Conservation (phyloP, 2,888 invertebrate species). For the Chrysopilus asiliformis region DNA sequence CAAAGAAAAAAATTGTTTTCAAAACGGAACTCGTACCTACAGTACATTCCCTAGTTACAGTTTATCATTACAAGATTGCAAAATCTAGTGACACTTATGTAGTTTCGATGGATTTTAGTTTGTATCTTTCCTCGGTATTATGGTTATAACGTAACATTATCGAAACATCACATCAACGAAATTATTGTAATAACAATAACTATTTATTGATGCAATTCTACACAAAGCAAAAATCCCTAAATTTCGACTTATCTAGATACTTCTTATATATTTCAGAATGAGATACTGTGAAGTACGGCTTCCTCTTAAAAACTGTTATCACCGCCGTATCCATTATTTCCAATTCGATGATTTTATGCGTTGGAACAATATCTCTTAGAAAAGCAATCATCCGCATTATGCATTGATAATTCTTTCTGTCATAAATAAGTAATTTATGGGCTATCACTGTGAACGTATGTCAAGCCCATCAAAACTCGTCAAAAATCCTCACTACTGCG, state of each 20-base stretch:
- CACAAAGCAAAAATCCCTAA: too few species aligned
- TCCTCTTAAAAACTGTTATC: too few species aligned
- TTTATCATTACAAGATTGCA: background rate
- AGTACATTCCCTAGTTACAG: background rate
- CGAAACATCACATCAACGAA: slow-evolving; percentile 12
- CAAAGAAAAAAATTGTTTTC: background rate
- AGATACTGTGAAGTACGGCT: too few species aligned
- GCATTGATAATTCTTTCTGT: slow-evolving; percentile 26
- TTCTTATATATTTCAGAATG: too few species aligned
- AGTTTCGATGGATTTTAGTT: background rate
- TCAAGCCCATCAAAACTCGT: slow-evolving; percentile 34
- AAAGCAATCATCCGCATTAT: slow-evolving; percentile 15
- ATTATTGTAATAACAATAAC: slow-evolving; percentile 16
- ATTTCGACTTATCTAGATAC: too few species aligned
- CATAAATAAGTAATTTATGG: slow-evolving; percentile 36
- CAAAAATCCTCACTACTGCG: too few species aligned
- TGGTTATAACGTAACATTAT: background rate
- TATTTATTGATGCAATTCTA: slow-evolving; percentile 12
- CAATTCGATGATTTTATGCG: slow-evolving; percentile 14
- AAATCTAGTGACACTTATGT: background rate
- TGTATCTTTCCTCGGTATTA: background rate
- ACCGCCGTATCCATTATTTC: slow-evolving; percentile 14
- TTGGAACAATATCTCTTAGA: slow-evolving; percentile 13
- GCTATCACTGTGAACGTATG: slow-evolving; percentile 37
- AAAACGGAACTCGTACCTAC: background rate